Base-by-base conservation (phyloP, 2,888 invertebrate genomes). In the Tricholauxania praeusta region DNA sequence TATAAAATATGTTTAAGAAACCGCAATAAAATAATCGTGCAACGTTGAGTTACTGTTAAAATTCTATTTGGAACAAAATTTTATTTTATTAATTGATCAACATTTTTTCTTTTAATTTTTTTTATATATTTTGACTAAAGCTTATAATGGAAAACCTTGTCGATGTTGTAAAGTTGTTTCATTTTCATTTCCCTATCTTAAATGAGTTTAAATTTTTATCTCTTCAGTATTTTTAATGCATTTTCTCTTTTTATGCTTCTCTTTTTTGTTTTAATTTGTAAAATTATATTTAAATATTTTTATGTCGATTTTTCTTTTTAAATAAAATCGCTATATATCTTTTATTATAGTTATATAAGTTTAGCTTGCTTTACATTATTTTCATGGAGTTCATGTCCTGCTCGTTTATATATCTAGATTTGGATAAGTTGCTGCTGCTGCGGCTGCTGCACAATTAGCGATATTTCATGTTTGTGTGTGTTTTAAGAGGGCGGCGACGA, bases 211-310 rank as follows among this genome's bases (percentile, higher is more conserved):
- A 63, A 47, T 63, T 51, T 51, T 12, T n/a, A 12, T 64, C 19
- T 51, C 48, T 48, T 28, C 48, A 62, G 39, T 62, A 39, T n/a
- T 62, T 53, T 51, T 39, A 51, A 63, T 53, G 52, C 62, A 70
- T 70, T 70, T 63, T 63, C 70, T 63, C 70, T 70, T 70, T 70
- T 70, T 70, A 63, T 70, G 53, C 70, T 70, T 70, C 28, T 59
- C 57, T 70, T 52, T 22, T 63, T 48, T 63, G 17, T 32, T 39
- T 39, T 39, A 39, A 51, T 63, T 39, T 63, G 19, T 63, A 53
- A 39, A 70, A 70, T 63, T 70, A 70, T 22, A 53, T 59, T 68
- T 57, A 49, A 63, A 53, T n/a, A 19, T 62, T 62, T 70, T 63
- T 39, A 63, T 53, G 39, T 62, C 68, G 67, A 63, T 48, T 49